These are phyloP conservation scores for Nipponia nippon DNA, from an alignment of 2,113 vertebrate genomes.

Conservation along the genomic window DNA sequence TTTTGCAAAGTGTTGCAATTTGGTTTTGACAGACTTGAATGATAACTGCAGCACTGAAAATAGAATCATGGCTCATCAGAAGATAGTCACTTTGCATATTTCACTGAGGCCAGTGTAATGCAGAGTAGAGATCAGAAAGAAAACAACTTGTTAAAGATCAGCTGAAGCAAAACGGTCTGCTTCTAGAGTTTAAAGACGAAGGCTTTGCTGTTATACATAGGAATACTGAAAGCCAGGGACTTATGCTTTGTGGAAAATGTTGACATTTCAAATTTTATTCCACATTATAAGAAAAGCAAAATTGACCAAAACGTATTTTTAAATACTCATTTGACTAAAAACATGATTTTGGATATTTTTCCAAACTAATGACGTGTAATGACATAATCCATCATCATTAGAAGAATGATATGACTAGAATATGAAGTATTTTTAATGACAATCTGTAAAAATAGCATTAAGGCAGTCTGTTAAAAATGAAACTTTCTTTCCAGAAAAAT, in stretches of 20 bases:
- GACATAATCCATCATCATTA: background rate
- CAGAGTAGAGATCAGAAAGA: background rate
- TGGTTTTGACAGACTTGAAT: slow-evolving; percentile 60
- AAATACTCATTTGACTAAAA: background rate
- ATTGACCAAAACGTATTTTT: background rate
- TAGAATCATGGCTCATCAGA: slow-evolving; percentile 36
- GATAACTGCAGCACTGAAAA: slow-evolving; percentile 40
- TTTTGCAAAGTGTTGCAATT: slow-evolving; percentile 54
- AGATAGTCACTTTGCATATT: slow-evolving; percentile 25
- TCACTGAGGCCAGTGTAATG: background rate
- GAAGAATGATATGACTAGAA: background rate
- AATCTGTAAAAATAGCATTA: background rate
- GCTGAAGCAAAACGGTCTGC: background rate
- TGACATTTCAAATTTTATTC: background rate
- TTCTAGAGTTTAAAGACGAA: background rate
- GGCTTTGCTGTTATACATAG: background rate
- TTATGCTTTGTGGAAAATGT: background rate
- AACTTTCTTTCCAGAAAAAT: background rate
- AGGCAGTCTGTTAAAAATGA: background rate
- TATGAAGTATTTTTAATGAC: background rate
- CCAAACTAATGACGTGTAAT: background rate
- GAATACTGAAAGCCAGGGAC: background rate
- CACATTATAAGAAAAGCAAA: background rate
- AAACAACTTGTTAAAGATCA: background rate
- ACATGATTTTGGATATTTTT: background rate